Conservation (phyloP, 1,140 invertebrate species). For the Samia ricini region DNA sequence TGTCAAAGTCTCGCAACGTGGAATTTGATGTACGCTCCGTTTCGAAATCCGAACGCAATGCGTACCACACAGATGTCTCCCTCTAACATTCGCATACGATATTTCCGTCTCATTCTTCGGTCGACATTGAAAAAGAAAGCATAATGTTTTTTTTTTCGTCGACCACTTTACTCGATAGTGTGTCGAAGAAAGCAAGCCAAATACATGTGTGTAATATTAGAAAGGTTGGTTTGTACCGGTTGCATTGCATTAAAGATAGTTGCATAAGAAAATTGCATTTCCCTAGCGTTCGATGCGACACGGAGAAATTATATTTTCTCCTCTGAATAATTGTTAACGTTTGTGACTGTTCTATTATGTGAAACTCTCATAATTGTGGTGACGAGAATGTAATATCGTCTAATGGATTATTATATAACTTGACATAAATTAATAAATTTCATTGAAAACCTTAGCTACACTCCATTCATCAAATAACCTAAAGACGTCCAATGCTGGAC, state of each 20-base stretch:
- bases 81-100: conserved; percentile 36
- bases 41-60: conserved; percentile 53
- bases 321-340: conserved; percentile 18
- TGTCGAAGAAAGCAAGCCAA: conserved; percentile 75
- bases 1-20: conserved; percentile 57
- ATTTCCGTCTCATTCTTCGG: conserved; percentile 37
- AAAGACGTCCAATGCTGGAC: too few species aligned
- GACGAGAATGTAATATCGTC: not conserved
- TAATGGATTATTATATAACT: not conserved
- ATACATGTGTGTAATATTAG: conserved; percentile 73
- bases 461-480: too few species aligned
- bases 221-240: conserved; percentile 67
- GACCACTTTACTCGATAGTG: conserved; percentile 68
- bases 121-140: conserved; percentile 76
- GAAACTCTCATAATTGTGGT: conserved; percentile 6
- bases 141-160: conserved; percentile 58
- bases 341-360: not conserved
- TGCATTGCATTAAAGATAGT: conserved; percentile 66
- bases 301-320: conserved; percentile 35
- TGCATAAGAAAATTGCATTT: conserved; percentile 75
- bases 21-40: conserved; percentile 49
- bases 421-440: too few species aligned
- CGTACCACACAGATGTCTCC: conserved; percentile 46
- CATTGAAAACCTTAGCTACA: too few species aligned
- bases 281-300: conserved; percentile 41